phyloP scores from a whole-genome alignment of 2,888 invertebrate genomes.

The Micoletzkya japonica region DNA sequence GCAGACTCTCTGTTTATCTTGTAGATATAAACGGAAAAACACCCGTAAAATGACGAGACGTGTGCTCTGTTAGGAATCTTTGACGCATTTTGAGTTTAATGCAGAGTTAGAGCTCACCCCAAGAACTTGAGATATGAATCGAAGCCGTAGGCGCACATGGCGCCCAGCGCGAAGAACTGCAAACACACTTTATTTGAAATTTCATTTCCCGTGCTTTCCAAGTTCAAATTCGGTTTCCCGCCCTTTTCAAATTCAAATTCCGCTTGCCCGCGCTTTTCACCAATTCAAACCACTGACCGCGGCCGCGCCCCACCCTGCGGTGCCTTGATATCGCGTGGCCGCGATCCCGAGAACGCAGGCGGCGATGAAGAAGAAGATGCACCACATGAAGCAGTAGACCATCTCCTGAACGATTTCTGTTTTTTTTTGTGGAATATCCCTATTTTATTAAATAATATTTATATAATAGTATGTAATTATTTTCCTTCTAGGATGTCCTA shows the following conservation, averaged over 20 bases:
- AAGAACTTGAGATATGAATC: slow-evolving; percentile 81
- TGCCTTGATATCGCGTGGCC: slow-evolving; percentile 45
- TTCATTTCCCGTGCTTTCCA: background rate
- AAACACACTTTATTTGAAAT: slow-evolving; percentile 60
- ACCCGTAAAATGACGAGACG: background rate
- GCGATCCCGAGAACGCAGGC: slow-evolving; percentile 72
- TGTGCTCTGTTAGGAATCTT: background rate
- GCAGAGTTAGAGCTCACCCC: slow-evolving; percentile 66
- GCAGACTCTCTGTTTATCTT: no score
- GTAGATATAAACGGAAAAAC: no score
- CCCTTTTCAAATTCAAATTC: background rate
- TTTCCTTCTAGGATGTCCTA: no score
- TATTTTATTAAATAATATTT: no score
- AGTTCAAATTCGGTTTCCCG: background rate
- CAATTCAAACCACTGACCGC: slow-evolving; percentile 72
- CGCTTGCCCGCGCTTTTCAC: background rate
- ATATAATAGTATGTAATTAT: no score
- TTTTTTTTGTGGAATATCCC: no score
- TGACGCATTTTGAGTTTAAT: background rate
- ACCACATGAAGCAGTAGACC: slow-evolving; percentile 77
- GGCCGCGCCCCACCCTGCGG: slow-evolving; percentile 73
- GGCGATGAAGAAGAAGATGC: slow-evolving; percentile 77
- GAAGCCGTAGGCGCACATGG: slow-evolving; percentile 78
- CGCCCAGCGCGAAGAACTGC: slow-evolving; percentile 84
- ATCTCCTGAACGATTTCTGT: slow-evolving; percentile 75